Base-by-base conservation (phyloP, 2,797 vertebrate genomes). In the Hydrophis major region DNA sequence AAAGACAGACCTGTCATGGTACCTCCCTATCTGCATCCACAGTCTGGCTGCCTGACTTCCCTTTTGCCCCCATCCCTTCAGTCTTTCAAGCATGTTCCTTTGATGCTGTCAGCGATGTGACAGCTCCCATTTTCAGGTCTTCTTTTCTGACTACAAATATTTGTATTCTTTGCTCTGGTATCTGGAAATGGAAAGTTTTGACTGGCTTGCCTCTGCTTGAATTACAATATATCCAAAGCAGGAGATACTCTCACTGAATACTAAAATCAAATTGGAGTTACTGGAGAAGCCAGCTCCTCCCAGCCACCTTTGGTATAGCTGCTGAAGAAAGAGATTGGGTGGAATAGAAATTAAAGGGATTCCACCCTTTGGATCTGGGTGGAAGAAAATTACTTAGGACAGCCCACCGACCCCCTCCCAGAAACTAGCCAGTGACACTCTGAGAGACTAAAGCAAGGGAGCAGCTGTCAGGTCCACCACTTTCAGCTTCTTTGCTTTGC, bases 71-170 rank as follows among this genome's bases (percentile, higher is more conserved):
- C 27, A 27, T 1, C 61, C 47, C 20, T 61, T 74, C 0, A 4
- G 89, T 83, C 92, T 90, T 91, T 0, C 89, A 89, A 92, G 90
- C 94, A 83, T 32, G 90, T 0, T 0, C 37, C 88, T 94, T 93
- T 14, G 93, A 11, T 28, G 95, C 95, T 89, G 92, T 63, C 96
- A 94, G 88, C 20, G 8, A 0, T 3, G 86, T 92, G 94, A 90
- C 95, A 94, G 94, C 93, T 91, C 22, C 0, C 86, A 16, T 25
- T 11, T 7, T 50, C 3, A 53, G 47, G 91, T 1, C 0, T 27
- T 91, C 93, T 93, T 92, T 66, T 20, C 93, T 87, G 93, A 94
- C 89, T 16, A 0, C 8, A 94, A 95, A 92, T 12, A 88, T 94
- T 1, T 0, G 0, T 2, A 16, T 56, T 42, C 91, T 28, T 87